A percentile compares a stretch with the other conserved stretches of the same genome.
These are phyloP conservation scores for Lytechinus pictus DNA, from an alignment of 35 echinoderm and acorn worm genomes.

Conservation along the genomic window DNA sequence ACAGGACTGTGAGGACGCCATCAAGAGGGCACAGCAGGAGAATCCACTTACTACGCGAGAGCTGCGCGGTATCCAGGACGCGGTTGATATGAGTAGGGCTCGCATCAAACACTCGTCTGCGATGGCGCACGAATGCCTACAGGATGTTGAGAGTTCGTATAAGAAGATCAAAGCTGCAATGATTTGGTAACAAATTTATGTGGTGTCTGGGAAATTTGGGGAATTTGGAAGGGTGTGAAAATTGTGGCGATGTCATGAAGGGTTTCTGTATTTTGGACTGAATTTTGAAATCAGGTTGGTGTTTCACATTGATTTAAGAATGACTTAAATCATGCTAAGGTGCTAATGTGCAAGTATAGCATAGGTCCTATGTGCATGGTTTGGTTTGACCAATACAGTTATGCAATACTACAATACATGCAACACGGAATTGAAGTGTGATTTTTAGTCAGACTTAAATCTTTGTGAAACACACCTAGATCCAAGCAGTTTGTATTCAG, in stretches of 20 bases:
- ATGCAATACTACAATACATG: too few species aligned
- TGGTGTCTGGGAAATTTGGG: not conserved
- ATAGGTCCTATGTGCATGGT: too few species aligned
- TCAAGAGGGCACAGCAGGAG: constrained; percentile 25
- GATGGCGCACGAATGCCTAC: constrained; percentile 52
- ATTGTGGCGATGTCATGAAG: not conserved
- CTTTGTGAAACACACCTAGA: too few species aligned
- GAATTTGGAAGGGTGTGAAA: not conserved
- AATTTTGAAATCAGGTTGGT: too few species aligned
- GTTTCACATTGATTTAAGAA: too few species aligned
- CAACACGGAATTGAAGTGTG: too few species aligned
- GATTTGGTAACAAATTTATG: constrained; percentile 67
- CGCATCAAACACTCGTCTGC: constrained; percentile 72
- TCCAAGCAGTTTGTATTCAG: too few species aligned
- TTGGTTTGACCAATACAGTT: too few species aligned
- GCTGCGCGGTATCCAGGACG: constrained; percentile 57
- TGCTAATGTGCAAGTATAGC: too few species aligned
- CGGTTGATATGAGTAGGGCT: constrained; percentile 79
- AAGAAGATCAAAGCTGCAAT: constrained; percentile 92
- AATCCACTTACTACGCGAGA: constrained; percentile 50
- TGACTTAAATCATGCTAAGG: too few species aligned
- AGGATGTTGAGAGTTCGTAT: constrained; percentile 79
- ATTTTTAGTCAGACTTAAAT: too few species aligned
- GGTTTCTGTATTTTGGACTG: too few species aligned
- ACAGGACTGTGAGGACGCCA: constrained; percentile 25